Evolutionary conservation across 2,797 vertebrate species (phyloP), one percentile per base, ranked within the genome.

Genomic region (Anguilla pacifica): DNA sequence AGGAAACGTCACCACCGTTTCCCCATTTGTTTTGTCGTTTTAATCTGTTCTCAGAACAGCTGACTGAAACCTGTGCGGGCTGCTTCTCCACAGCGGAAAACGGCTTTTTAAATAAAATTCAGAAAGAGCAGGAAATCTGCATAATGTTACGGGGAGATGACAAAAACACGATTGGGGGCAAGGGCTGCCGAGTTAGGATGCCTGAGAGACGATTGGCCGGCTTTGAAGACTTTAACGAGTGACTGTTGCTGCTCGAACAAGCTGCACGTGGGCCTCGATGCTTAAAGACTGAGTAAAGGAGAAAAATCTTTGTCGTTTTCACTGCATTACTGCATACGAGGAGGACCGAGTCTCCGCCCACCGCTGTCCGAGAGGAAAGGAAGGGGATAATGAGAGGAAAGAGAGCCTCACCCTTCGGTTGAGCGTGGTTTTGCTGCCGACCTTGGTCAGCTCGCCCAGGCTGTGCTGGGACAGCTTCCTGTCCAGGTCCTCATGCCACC

Each of bases 401-500:
- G 10, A 22, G 10, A 10, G 6, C 83, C 97, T 96, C 92, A 99
- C 98, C 95, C 98, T 93, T 89, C 98, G 97, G 79, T 97, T 98
- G 19, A 99, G 97, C 7, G 97, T 95, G 0, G 97, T 97, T 94
- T 97, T 99, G 95, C 98, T 99, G 88, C 98, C 98, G 53, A 97
- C 94, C 92, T 98, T 99, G n/a, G 97, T 95, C 87, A 97, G 90
- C 77, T 99, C 98, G 85, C 97, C 98, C 74, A 99, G 94, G 91
- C 98, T 99, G 94, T 98, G 97, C 86, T 99, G 98, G 83, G 98
- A 99, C 86, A 99, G 95, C 91, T 98, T 98, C 89, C 98, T 95
- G 95, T 99, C 98, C 87, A 96, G 72, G 22, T 99, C 98, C 90
- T 99, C 98, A 85, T 98, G 98, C 89, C 97, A 94, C 55, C 97